phyloP scores from a whole-genome alignment of 2,113 vertebrate genomes.

The Syrmaticus mikado region DNA sequence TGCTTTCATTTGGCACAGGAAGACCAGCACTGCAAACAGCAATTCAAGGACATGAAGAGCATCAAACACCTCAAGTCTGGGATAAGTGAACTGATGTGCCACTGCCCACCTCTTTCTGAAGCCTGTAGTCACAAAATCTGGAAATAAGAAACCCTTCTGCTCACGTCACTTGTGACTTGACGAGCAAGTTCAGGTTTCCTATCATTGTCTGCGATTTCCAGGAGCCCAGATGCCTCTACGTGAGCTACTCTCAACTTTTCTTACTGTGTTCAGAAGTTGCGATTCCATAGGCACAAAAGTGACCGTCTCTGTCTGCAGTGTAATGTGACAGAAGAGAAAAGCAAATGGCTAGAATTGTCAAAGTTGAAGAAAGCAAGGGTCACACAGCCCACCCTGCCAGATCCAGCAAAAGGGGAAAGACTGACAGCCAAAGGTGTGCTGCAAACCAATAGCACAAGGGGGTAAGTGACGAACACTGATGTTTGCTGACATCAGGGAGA shows the following conservation, averaged over 20 bases:
- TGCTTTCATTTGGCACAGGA: neutral
- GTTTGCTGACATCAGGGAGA: neutral
- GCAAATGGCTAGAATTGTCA: neutral
- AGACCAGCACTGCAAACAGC: neutral
- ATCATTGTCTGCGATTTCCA: neutral
- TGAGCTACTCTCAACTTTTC: neutral
- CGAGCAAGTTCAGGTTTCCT: neutral
- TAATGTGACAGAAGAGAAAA: rapidly evolving
- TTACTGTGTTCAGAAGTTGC: neutral
- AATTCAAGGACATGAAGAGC: neutral
- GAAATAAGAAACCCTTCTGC: neutral
- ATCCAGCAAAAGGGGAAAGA: neutral
- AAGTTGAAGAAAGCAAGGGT: neutral
- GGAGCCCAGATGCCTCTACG: neutral
- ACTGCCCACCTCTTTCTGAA: neutral
- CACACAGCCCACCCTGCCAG: neutral
- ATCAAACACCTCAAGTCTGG: neutral
- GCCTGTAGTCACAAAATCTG: neutral
- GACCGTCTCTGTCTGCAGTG: neutral
- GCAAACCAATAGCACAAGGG: neutral
- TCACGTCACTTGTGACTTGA: neutral
- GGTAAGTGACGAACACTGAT: neutral
- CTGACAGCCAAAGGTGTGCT: neutral
- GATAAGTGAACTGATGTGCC: neutral
- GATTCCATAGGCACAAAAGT: neutral